These are phyloP conservation scores for Drosophila quadrilineata DNA, from an alignment of 1,140 invertebrate genomes.

Conservation along the genomic window DNA sequence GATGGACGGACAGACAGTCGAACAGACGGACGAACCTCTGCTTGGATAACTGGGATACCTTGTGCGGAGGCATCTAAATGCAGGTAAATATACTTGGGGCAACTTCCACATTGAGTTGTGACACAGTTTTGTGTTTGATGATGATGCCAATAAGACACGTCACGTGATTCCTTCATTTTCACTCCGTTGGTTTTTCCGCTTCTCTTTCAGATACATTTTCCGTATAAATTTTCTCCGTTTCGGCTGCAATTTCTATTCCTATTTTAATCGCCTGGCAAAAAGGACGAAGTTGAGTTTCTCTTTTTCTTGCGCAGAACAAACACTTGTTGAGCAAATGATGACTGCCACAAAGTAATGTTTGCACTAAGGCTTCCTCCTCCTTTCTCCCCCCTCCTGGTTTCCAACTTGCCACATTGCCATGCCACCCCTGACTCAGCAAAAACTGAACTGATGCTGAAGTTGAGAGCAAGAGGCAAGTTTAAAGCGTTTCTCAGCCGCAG, in stretches of 20 bases:
- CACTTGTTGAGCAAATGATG: slow-evolving; percentile 77
- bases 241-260: slow-evolving; percentile 23
- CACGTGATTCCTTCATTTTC: slow-evolving; percentile 48
- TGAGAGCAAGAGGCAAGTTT: slow-evolving; percentile 2
- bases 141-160: slow-evolving; percentile 77
- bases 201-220: background rate
- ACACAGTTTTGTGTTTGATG: background rate
- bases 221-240: background rate
- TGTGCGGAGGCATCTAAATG: slow-evolving; percentile 28
- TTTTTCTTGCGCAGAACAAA: slow-evolving; percentile 62
- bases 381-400: background rate
- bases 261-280: slow-evolving; percentile 42
- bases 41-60: background rate
- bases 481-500: slow-evolving; percentile 15
- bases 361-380: slow-evolving; percentile 4
- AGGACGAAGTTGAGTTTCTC: slow-evolving; percentile 60
- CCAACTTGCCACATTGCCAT: background rate
- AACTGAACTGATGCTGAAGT: slow-evolving; percentile 4
- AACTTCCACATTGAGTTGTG: slow-evolving; percentile 34
- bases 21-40: background rate
- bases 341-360: slow-evolving; percentile 74
- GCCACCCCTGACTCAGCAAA: slow-evolving; percentile 49
- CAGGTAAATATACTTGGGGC: background rate
- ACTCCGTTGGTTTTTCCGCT: background rate
- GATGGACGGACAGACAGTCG: background rate